These are phyloP conservation scores for Xyliphius kryptos DNA, from an alignment of 2,113 vertebrate species.

Conservation along the genomic window DNA sequence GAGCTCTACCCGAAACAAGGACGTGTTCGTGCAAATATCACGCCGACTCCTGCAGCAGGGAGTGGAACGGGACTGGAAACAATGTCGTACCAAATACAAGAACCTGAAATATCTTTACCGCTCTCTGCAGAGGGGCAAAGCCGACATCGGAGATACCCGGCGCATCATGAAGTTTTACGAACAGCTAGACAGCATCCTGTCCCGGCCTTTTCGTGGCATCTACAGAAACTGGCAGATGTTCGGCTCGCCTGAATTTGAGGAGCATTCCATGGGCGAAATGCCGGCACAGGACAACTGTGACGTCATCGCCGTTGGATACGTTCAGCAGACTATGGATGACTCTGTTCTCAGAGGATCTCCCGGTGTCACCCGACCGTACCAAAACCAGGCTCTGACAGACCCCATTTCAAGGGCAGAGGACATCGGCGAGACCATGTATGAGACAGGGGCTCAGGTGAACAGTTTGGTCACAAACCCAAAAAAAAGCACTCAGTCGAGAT, in stretches of 20 bases:
- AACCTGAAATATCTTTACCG: slow-evolving; percentile 85
- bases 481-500: slow-evolving; percentile 8
- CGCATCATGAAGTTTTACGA: slow-evolving; percentile 79
- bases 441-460: slow-evolving; percentile 3
- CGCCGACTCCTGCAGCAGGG: slow-evolving; percentile 70
- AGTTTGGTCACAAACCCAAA: slow-evolving; percentile 7
- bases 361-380: not conserved
- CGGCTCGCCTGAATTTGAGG: slow-evolving; percentile 24
- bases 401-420: slow-evolving; percentile 16
- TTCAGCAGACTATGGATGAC: slow-evolving; percentile 21
- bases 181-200: slow-evolving; percentile 77
- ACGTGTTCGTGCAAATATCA: slow-evolving; percentile 82
- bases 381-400: slow-evolving; percentile 16
- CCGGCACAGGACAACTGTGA: slow-evolving; percentile 15
- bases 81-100: slow-evolving; percentile 82
- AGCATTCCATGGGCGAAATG: slow-evolving; percentile 29
- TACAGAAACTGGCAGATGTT: slow-evolving; percentile 30
- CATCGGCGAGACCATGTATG: slow-evolving; percentile 6
- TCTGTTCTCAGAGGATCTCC: slow-evolving; percentile 23
- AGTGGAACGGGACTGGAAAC: slow-evolving; percentile 83
- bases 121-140: slow-evolving; percentile 72
- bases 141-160: slow-evolving; percentile 58
- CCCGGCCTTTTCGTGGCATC: slow-evolving; percentile 36
- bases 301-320: slow-evolving; percentile 18
- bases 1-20: slow-evolving; percentile 78